phyloP scores from a whole-genome alignment of 2,888 invertebrate species.

The Sinelater perroti region DNA sequence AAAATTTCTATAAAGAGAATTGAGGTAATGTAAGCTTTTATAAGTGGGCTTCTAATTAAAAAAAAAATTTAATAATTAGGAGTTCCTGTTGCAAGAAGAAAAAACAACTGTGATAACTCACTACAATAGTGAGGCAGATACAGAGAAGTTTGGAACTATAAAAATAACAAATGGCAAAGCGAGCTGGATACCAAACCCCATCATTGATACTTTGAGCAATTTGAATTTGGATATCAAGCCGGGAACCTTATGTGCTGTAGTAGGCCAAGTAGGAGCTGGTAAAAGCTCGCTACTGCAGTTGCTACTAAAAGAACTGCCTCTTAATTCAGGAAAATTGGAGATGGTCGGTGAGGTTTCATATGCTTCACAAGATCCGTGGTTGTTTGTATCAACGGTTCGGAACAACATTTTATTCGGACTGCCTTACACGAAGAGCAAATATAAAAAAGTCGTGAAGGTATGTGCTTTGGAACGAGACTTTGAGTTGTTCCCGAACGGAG shows the following conservation, averaged over 20 bases:
- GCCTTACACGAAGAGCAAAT: slow-evolving; percentile 65
- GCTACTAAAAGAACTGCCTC: slow-evolving; percentile 75
- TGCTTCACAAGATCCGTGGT: slow-evolving; percentile 84
- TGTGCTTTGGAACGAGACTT: slow-evolving; percentile 76
- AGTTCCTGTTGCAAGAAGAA: slow-evolving; percentile 31
- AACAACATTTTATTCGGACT: slow-evolving; percentile 84
- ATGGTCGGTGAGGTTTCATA: slow-evolving; percentile 74
- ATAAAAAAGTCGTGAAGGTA: slow-evolving; percentile 64
- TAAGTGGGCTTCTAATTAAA: no score
- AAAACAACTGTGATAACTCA: background rate
- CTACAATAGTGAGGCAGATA: background rate
- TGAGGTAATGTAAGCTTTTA: slow-evolving; percentile 64
- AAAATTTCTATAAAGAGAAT: slow-evolving; percentile 70
- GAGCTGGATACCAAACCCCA: slow-evolving; percentile 53
- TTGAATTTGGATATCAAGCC: slow-evolving; percentile 63
- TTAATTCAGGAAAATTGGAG: slow-evolving; percentile 67
- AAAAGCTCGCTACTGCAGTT: slow-evolving; percentile 75
- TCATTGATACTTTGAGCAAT: slow-evolving; percentile 61
- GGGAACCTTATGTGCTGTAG: slow-evolving; percentile 63
- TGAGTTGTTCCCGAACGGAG: slow-evolving; percentile 74
- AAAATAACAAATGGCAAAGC: slow-evolving; percentile 44
- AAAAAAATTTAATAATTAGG: slow-evolving; percentile 10
- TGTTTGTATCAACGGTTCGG: slow-evolving; percentile 74
- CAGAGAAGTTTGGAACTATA: slow-evolving; percentile 34
- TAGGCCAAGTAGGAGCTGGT: slow-evolving; percentile 74